A percentile compares a stretch with the other conserved stretches of the same genome.
phyloP scores from a whole-genome alignment of 2,888 invertebrate genomes.

The Acronicta leporina region DNA sequence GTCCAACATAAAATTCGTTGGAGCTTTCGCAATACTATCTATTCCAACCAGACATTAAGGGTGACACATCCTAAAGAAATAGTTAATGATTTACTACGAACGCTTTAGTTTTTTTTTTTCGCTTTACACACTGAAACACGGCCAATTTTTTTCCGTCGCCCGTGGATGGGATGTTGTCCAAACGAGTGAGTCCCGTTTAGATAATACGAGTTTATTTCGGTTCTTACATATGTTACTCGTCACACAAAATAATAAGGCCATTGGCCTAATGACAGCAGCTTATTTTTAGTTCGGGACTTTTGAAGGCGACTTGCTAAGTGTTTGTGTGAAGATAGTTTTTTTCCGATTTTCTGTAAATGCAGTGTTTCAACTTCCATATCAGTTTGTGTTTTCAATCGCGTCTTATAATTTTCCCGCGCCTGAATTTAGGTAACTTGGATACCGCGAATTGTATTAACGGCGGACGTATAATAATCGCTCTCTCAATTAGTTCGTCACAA shows the following conservation, averaged over 20 bases:
- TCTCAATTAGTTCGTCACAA: constrained; percentile 19
- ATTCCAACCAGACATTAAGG: constrained; percentile 64
- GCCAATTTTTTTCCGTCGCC: constrained; percentile 79
- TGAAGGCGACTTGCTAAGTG: constrained; percentile 76
- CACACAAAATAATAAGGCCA: constrained; percentile 87
- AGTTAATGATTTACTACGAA: constrained; percentile 76
- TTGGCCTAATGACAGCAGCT: constrained; percentile 86
- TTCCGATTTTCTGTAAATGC: constrained; percentile 46
- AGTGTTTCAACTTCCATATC: constrained; percentile 22
- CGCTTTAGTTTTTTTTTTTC: constrained; percentile 61
- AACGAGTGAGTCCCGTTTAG: constrained; percentile 81
- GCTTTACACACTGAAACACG: constrained; percentile 72
- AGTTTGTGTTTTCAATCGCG: not conserved
- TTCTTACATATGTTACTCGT: constrained; percentile 86
- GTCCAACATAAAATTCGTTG: constrained; percentile 54
- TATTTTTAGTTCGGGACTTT: constrained; percentile 79
- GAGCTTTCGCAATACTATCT: constrained; percentile 68
- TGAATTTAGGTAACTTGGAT: constrained; percentile 35
- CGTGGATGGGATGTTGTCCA: constrained; percentile 69
- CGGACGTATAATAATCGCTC: constrained; percentile 12
- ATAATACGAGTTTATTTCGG: constrained; percentile 85
- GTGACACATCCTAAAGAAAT: constrained; percentile 73
- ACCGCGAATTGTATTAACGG: constrained; percentile 35
- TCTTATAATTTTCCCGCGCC: constrained; percentile 6
- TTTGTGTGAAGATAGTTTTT: constrained; percentile 62